Evolutionary conservation across 1,140 invertebrate genomes (phyloP).

Genomic region (Euura lappo): DNA sequence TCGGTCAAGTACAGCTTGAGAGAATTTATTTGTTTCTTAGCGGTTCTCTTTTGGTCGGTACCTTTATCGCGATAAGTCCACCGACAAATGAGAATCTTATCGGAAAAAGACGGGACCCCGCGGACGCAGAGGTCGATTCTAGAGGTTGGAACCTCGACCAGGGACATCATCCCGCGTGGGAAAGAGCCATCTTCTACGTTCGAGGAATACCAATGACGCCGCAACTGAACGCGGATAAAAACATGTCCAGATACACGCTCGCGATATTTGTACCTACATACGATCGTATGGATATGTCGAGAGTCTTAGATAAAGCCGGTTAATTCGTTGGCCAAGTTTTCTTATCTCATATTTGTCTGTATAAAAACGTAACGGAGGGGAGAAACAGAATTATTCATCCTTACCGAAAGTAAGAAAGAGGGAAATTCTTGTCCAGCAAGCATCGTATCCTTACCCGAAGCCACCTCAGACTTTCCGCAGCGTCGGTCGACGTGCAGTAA

Average conservation of each 20-base stretch:
- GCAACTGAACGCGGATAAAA: neutral
- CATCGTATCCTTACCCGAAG: no score
- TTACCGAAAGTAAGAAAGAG: no score
- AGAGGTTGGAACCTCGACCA: constrained; percentile 2
- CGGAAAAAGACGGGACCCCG: neutral
- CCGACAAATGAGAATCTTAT: constrained; percentile 1
- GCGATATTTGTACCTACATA: neutral
- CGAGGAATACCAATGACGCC: neutral
- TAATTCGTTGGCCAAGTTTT: no score
- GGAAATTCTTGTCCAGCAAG: no score
- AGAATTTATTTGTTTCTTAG: neutral
- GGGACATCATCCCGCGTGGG: neutral
- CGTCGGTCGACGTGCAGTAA: neutral
- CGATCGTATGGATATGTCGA: no score
- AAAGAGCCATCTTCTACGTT: neutral
- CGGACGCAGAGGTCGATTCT: neutral
- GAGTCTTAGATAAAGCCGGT: no score
- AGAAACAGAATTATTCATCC: no score
- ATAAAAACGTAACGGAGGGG: no score
- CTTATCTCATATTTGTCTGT: no score
- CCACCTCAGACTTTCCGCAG: no score
- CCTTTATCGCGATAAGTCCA: constrained; percentile 4
- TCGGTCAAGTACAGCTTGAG: no score
- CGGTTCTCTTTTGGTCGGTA: neutral
- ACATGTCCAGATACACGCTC: constrained; percentile 1